Evolutionary conservation across 2,797 vertebrate genomes (phyloP).

Genomic region (Scolopax rusticola): DNA sequence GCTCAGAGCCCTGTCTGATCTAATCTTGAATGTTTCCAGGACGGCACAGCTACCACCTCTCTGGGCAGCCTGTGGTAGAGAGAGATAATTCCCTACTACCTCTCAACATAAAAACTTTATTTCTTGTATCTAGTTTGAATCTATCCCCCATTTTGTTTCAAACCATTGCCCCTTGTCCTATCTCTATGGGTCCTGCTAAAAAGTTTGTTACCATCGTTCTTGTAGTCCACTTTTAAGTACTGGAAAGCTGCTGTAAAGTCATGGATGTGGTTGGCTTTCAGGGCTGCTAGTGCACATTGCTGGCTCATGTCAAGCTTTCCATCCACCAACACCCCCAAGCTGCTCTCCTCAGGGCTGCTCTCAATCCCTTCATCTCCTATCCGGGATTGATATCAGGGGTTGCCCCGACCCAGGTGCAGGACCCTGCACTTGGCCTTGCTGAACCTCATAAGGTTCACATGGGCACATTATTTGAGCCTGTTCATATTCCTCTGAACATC

Average conservation of each 20-base stretch:
- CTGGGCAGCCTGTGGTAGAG: not conserved
- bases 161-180: not conserved
- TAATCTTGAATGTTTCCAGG: not conserved
- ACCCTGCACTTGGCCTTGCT: not conserved
- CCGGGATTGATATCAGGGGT: not conserved
- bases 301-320: not conserved
- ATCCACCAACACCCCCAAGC: not conserved
- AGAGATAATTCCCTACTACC: too few relatives aligned
- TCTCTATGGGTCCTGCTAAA: not conserved
- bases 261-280: not conserved
- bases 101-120: not conserved
- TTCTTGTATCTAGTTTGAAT: not conserved
- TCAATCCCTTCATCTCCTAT: not conserved
- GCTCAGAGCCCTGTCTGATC: not conserved
- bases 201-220: not conserved
- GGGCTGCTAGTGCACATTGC: not conserved
- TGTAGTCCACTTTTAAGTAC: not conserved
- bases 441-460: not conserved
- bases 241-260: not conserved
- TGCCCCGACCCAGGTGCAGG: not conserved
- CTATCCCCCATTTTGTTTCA: not conserved
- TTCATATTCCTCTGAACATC: too few relatives aligned
- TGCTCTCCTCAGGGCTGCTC: not conserved
- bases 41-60: not conserved
- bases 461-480: not conserved